Evolutionary conservation across 2,113 vertebrate genomes (phyloP).

Genomic region (Hemicordylus capensis): DNA sequence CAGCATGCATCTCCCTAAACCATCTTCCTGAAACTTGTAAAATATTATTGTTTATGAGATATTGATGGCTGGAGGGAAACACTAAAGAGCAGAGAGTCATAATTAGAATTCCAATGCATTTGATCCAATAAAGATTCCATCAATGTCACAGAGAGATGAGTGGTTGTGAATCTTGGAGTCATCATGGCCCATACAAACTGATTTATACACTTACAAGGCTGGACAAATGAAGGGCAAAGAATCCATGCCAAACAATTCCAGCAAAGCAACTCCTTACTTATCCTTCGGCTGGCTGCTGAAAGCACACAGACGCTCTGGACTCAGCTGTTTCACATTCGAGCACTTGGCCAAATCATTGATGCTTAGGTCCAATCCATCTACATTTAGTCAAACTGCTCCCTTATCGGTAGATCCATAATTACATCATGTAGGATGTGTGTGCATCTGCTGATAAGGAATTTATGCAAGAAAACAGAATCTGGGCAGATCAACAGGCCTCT

Average conservation of each 20-base stretch:
- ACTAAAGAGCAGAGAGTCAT: conserved; percentile 65
- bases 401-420: conserved; percentile 58
- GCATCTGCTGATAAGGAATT: conserved; percentile 65
- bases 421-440: conserved; percentile 53
- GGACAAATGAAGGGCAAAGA: conserved; percentile 64
- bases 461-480: conserved; percentile 44
- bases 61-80: conserved; percentile 62
- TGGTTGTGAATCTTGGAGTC: conserved; percentile 69
- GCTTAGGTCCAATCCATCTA: conserved; percentile 44
- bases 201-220: conserved; percentile 65
- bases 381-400: conserved; percentile 51
- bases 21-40: conserved; percentile 52
- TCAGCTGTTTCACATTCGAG: conserved; percentile 42
- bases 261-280: conserved; percentile 44
- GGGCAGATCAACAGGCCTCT: conserved; percentile 54
- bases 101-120: conserved; percentile 61
- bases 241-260: conserved; percentile 61
- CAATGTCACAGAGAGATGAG: conserved; percentile 65
- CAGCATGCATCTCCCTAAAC: conserved; percentile 41
- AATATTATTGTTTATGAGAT: conserved; percentile 63
- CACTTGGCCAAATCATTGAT: conserved; percentile 41
- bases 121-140: conserved; percentile 64
- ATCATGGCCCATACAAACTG: conserved; percentile 38
- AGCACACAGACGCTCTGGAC: conserved; percentile 47
- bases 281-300: conserved; percentile 40